Evolutionary conservation across 2,113 vertebrate genomes (phyloP).

Genomic region (Neotoma lepida): DNA sequence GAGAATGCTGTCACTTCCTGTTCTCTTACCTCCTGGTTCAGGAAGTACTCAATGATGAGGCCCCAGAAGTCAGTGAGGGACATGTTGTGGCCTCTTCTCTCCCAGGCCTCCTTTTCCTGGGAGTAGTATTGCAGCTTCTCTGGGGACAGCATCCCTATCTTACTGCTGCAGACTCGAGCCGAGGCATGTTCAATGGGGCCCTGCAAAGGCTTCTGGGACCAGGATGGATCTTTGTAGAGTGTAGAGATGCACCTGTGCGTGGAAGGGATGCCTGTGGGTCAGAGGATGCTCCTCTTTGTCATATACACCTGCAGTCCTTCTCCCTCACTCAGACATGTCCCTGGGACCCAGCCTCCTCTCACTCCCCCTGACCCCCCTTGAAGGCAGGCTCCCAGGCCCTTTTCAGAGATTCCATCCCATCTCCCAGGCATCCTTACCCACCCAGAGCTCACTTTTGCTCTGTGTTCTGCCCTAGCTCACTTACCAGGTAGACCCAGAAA

Average conservation of each 20-base stretch:
- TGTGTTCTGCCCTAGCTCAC: conserved; percentile 36
- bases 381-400: neutral
- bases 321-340: neutral
- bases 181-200: conserved; percentile 77
- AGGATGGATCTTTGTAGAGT: conserved; percentile 87
- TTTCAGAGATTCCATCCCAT: neutral
- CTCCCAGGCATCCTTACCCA: neutral
- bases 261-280: neutral
- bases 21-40: conserved; percentile 87
- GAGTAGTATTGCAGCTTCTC: conserved; percentile 86
- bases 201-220: conserved; percentile 87
- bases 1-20: neutral
- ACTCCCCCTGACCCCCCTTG: neutral
- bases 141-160: conserved; percentile 81
- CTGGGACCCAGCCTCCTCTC: neutral
- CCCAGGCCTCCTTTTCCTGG: conserved; percentile 83
- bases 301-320: neutral
- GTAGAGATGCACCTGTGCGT: conserved; percentile 88
- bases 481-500: conserved; percentile 95
- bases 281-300: neutral
- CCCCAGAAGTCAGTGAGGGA: conserved; percentile 89
- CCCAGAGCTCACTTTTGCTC: neutral
- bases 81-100: conserved; percentile 75
- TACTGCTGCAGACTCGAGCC: conserved; percentile 83
- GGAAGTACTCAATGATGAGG: conserved; percentile 88